Evolutionary conservation across 2,888 invertebrate genomes (phyloP).

Genomic region (Andricus quercusramuli): DNA sequence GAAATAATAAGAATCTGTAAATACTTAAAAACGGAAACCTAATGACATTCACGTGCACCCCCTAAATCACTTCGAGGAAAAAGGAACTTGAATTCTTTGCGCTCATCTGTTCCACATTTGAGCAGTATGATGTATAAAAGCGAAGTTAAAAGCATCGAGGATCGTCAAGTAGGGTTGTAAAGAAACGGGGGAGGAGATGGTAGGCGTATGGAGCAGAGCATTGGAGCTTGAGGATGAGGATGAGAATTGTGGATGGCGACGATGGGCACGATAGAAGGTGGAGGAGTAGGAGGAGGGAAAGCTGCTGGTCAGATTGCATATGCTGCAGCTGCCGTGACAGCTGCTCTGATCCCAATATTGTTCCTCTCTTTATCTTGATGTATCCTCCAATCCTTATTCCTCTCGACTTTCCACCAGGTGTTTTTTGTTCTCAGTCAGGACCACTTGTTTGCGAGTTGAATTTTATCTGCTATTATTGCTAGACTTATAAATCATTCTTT

Average conservation of each 20-base stretch:
- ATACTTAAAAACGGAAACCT: no score
- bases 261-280: constrained; percentile 45
- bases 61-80: background rate
- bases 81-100: background rate
- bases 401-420: constrained; percentile 56
- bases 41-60: no score
- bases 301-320: constrained; percentile 67
- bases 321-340: constrained; percentile 73
- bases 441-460: constrained; percentile 3
- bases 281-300: constrained; percentile 58
- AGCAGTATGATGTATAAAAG: background rate
- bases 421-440: constrained; percentile 52
- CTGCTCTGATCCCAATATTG: constrained; percentile 71
- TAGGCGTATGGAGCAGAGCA: background rate
- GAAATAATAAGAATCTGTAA: no score
- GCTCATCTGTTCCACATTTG: background rate
- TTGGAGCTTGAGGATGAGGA: background rate
- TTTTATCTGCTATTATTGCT: background rate
- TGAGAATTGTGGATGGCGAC: constrained; percentile 34
- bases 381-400: constrained; percentile 52
- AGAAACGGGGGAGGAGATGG: background rate
- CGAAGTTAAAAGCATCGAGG: background rate
- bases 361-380: constrained; percentile 45
- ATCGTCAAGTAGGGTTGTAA: background rate
- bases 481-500: no score